Evolutionary conservation across 2,888 invertebrate species (phyloP).

Genomic region (Drosophila maculinotata): DNA sequence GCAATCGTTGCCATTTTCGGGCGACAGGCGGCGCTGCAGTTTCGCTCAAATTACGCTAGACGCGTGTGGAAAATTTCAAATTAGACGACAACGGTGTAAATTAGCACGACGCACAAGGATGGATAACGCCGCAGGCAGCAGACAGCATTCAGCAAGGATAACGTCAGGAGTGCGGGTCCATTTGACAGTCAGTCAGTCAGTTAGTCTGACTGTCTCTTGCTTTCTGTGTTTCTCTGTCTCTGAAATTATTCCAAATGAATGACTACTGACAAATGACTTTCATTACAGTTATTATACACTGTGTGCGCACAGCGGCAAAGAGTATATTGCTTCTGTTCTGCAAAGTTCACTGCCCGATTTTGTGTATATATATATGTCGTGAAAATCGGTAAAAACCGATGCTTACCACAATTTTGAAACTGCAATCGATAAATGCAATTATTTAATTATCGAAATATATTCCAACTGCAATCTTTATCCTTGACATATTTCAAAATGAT

Average conservation of each 20-base stretch:
- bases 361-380: too few relatives aligned
- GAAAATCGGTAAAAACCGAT: too few relatives aligned
- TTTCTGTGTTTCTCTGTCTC: constrained; percentile 10
- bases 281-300: constrained; percentile 41
- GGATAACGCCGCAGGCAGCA: constrained; percentile 25
- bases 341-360: too few relatives aligned
- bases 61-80: constrained; percentile 55
- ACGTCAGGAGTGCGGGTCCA: not conserved
- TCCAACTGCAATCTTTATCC: too few relatives aligned
- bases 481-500: not conserved
- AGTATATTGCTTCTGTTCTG: not conserved
- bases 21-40: constrained; percentile 13
- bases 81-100: constrained; percentile 32
- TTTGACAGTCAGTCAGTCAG: not conserved
- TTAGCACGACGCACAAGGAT: constrained; percentile 21
- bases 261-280: constrained; percentile 67
- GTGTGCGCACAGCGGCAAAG: not conserved
- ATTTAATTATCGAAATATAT: too few relatives aligned
- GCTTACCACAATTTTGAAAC: too few relatives aligned
- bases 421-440: too few relatives aligned
- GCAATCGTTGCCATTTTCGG: constrained; percentile 8
- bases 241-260: constrained; percentile 67
- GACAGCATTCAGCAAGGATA: constrained; percentile 1
- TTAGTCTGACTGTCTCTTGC: not conserved
- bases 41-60: constrained; percentile 32